Evolutionary conservation across 2,888 invertebrate genomes (phyloP).

Genomic region (Ditylenchus weischeri): DNA sequence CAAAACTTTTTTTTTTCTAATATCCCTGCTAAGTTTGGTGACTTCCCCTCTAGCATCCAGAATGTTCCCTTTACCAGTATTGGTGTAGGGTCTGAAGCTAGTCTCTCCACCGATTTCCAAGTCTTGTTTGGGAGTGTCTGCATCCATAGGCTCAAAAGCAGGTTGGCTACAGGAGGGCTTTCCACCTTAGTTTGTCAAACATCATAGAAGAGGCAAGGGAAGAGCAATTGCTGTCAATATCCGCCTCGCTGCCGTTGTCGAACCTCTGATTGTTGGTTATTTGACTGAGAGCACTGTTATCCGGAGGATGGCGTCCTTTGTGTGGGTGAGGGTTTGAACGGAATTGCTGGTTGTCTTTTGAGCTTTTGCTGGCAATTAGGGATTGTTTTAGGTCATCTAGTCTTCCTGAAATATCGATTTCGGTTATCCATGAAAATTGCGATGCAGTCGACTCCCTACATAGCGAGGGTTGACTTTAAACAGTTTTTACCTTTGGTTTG

Average conservation of each 20-base stretch:
- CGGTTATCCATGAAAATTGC: no score
- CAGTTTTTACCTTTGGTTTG: background rate
- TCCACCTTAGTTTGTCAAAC: constrained; percentile 31
- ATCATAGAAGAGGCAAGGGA: constrained; percentile 42
- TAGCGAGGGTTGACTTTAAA: no score
- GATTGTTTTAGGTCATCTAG: background rate
- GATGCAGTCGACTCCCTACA: no score
- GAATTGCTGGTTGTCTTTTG: background rate
- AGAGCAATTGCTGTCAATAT: constrained; percentile 44
- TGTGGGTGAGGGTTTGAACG: background rate
- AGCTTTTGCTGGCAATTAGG: background rate
- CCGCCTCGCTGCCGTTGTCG: constrained; percentile 33
- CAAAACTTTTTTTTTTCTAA: constrained; percentile 54
- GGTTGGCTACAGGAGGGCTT: constrained; percentile 17
- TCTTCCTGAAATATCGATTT: no score
- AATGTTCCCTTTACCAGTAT: constrained; percentile 6
- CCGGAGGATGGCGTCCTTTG: background rate
- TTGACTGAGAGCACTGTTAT: no score
- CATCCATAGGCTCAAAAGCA: constrained; percentile 37
- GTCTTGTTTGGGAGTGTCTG: constrained; percentile 30
- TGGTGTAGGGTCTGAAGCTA: background rate
- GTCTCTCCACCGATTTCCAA: background rate
- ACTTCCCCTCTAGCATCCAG: constrained; percentile 20
- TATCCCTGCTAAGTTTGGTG: constrained; percentile 39
- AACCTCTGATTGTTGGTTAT: background rate